Base-by-base conservation (phyloP, 2,113 vertebrate species). In the Pangasianodon gigas region DNA sequence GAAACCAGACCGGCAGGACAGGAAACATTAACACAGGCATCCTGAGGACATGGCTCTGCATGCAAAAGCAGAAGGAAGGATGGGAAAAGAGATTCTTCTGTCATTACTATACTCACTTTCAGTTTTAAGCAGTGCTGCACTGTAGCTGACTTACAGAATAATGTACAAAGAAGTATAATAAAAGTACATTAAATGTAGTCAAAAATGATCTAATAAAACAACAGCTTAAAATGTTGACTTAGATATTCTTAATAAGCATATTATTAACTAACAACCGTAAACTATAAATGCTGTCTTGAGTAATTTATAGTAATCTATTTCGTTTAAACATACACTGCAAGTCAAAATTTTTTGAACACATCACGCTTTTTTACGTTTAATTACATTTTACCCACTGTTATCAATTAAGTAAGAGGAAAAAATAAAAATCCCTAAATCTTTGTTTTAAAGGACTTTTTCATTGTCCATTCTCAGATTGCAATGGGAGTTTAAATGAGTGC, bases 21-120 rank as follows among this genome's bases (percentile, higher is more conserved):
- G 24, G 94, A 96, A 90, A 87, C 87, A 7, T 96, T 96, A 87
- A 83, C 90, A 84, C 98, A 98, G 21, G 93, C 93, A 0, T 96
- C 96, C n/a, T 90, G 91, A 21, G 95, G 91, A 91, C 98, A 98
- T 0, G 94, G 92, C 81, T 91, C 97, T 98, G 92, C 1, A 77
- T 44, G 4, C 46, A 56, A 26, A 8, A 56, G 7, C 56, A 87
- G 26, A 62, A 0, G 60, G 2, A 86, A 67, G 19, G 29, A 52
- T 8, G 67, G 18, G 56, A 54, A 54, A 82, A 24, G 5, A 67
- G 48, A 51, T 7, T 54, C 26, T 69, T 51, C n/a, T 4, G 4
- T 5, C 3, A 52, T 60, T 41, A 44, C 1, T 44, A 58, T 11
- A 58, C 2, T 44, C 14, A n/a, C 6, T 46, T 60, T 29, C 14